These are phyloP conservation scores for Varanus salvator DNA, from an alignment of 2,113 vertebrate genomes.

Conservation along the genomic window DNA sequence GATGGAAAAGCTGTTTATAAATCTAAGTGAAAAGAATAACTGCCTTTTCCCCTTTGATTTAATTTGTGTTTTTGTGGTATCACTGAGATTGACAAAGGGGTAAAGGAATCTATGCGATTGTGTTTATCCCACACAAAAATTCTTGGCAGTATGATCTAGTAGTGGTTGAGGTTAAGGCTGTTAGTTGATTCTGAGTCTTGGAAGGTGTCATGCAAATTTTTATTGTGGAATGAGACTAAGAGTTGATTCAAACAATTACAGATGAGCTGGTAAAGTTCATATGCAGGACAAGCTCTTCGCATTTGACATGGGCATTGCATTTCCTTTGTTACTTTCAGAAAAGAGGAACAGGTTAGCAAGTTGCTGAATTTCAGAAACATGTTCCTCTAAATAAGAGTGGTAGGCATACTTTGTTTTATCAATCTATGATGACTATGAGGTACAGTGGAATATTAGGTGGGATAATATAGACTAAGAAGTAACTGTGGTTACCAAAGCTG, in stretches of 20 bases:
- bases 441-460: too few relatives aligned
- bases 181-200: not conserved
- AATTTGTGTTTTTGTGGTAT: not conserved
- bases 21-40: not conserved
- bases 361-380: constrained; percentile 43
- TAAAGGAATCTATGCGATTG: not conserved
- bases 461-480: not conserved
- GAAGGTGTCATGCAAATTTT: not conserved
- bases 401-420: not conserved
- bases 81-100: not conserved
- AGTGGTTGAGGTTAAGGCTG: not conserved
- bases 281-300: not conserved
- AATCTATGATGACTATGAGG: not conserved
- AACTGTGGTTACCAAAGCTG: not conserved
- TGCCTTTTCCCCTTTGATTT: not conserved
- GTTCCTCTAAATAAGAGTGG: not conserved
- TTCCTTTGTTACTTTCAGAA: not conserved
- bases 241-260: not conserved
- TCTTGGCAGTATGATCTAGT: not conserved
- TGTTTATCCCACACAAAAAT: not conserved
- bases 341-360: constrained; percentile 20
- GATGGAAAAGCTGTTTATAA: not conserved
- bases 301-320: not conserved
- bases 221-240: too few relatives aligned
- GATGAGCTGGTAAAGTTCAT: not conserved